Base-by-base conservation (phyloP, 2,797 vertebrate genomes). In the Alosa sapidissima region DNA sequence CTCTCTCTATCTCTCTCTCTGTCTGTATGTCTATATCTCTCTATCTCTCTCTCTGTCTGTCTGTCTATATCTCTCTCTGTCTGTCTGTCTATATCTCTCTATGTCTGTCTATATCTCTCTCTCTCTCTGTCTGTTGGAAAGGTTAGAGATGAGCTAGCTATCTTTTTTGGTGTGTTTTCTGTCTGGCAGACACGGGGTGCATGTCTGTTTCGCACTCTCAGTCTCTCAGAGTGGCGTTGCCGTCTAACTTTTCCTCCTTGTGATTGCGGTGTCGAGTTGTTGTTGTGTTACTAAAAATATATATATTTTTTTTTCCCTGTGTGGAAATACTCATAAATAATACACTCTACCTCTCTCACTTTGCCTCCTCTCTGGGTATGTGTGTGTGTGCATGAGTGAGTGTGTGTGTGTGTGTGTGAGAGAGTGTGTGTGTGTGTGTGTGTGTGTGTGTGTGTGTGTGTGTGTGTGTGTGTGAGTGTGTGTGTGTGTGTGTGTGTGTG, bases 311-410 rank as follows among this genome's bases (percentile, higher is more conserved):
- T 52, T 14, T 65, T 84, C 14, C 21, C 6, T 65, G 85, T 84
- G 55, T 60, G n/a, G 55, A 81, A 28, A 68, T 81, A 75, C 65
- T 82, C 68, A 88, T 81, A 81, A 87, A 87, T 82, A 75, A 86
- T 55, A 49, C 51, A 78, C 6, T 62, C 36, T 16, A 47, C 60
- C 60, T 10, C 58, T 47, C 21, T 68, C 54, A 19, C 55, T 58
- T 21, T 58, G 52, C 55, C 55, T 19, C 19, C 55, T 58, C 19
- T 81, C 58, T 48, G 16, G 16, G 54, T 16, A 21, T 49, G 48
- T 49, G 48, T 7, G 48, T 49, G 48, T 49, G 48, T 49, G 48
- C 10, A 21, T 21, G 3, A 19, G 16, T 19, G 54, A 5, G 54
- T 55, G 54, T 55, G 54, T 55, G 54, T 55, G 16, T 55, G 54